Percentiles rank a stretch among this genome's conserved stretches.
phyloP scores from a whole-genome alignment of 2,888 invertebrate species.

The Agonopterix alstromeriana region DNA sequence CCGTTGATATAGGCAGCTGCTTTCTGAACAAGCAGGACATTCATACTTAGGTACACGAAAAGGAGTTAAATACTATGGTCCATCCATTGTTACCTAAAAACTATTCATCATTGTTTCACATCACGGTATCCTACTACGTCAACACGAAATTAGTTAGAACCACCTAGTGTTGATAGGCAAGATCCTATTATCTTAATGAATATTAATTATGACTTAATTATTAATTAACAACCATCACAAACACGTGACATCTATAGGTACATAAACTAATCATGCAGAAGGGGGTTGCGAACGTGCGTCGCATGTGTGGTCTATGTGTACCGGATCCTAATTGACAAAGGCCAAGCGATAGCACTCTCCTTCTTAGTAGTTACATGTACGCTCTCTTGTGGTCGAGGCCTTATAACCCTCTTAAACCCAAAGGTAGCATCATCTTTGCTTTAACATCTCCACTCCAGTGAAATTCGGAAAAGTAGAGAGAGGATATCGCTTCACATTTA shows the following conservation, averaged over 20 bases:
- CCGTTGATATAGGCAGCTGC: too few species aligned
- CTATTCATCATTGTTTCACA: too few species aligned
- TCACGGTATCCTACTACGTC: too few species aligned
- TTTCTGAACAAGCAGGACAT: too few species aligned
- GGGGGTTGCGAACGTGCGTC: conserved; percentile 74
- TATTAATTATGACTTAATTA: neutral
- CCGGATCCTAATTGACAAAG: conserved; percentile 45
- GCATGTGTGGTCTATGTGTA: conserved; percentile 47
- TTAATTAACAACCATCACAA: conserved; percentile 43
- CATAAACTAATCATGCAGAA: conserved; percentile 70
- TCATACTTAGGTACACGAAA: too few species aligned
- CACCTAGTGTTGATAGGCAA: too few species aligned
- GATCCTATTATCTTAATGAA: too few species aligned
- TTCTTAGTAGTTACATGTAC: neutral
- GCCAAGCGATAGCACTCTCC: conserved; percentile 30
- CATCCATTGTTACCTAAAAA: too few species aligned
- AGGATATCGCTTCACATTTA: conserved; percentile 32
- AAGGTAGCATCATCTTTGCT: neutral
- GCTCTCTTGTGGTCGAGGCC: neutral
- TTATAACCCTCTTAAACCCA: neutral
- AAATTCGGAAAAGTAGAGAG: neutral
- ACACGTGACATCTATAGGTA: conserved; percentile 63
- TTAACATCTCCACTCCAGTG: neutral
- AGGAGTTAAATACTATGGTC: too few species aligned
- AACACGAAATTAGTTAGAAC: too few species aligned